These are phyloP conservation scores for Epinotia brunnichana DNA, from an alignment of 2,888 invertebrate species.

Conservation along the genomic window DNA sequence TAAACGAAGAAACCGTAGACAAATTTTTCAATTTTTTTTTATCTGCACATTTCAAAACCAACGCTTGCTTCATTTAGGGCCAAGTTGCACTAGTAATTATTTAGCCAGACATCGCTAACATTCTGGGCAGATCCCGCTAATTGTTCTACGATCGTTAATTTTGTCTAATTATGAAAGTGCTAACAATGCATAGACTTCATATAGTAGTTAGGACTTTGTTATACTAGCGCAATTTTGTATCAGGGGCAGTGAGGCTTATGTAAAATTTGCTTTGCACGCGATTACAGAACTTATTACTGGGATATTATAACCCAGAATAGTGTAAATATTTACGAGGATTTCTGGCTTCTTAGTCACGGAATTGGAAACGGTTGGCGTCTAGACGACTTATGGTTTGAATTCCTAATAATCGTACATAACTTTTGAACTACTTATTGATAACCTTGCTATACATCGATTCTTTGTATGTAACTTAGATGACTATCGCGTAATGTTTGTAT, in stretches of 20 bases:
- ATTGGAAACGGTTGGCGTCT: slow-evolving; percentile 18
- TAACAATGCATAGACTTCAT: not conserved
- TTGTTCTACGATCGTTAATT: slow-evolving; percentile 76
- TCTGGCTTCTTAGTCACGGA: not conserved
- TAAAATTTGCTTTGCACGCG: not conserved
- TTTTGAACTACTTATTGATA: not conserved
- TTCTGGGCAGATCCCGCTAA: slow-evolving; percentile 63
- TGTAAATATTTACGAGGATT: not conserved
- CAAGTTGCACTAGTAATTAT: slow-evolving; percentile 54
- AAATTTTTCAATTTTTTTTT: too few species aligned
- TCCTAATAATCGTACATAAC: not conserved
- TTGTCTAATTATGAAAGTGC: slow-evolving; percentile 55
- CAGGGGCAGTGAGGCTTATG: not conserved
- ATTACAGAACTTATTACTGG: not conserved
- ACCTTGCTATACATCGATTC: not conserved
- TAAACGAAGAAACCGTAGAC: too few species aligned
- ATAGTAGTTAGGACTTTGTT: slow-evolving; percentile 1
- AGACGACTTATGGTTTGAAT: slow-evolving; percentile 10
- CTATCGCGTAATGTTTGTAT: too few species aligned
- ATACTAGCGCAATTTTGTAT: not conserved
- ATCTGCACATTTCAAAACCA: not conserved
- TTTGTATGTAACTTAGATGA: not conserved
- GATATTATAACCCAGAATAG: not conserved
- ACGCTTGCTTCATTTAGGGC: slow-evolving; percentile 45
- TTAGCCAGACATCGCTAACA: slow-evolving; percentile 71